Evolutionary conservation across 2,888 invertebrate species (phyloP).

Genomic region (Agrotis ipsilon): DNA sequence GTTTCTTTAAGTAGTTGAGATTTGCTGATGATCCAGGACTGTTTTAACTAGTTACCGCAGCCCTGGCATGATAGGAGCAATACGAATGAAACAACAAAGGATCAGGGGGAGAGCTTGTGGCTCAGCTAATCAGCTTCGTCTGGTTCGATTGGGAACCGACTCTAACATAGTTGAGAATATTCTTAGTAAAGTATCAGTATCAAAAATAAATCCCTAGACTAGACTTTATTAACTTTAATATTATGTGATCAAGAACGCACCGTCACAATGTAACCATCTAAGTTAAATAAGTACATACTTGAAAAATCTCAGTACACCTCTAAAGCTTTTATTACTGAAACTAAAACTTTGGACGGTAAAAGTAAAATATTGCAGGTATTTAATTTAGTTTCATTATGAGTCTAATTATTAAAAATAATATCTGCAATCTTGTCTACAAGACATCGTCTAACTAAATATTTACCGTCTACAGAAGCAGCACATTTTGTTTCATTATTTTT

Average conservation of each 20-base stretch:
- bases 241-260: neutral
- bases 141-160: too few species aligned
- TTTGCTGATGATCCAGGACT: neutral
- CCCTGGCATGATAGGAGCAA: too few species aligned
- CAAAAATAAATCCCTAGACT: neutral
- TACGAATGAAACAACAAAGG: too few species aligned
- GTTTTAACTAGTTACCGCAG: too few species aligned
- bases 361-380: slow-evolving; percentile 16
- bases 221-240: neutral
- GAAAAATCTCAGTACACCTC: slow-evolving; percentile 22
- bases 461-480: slow-evolving; percentile 15
- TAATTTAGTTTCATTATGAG: slow-evolving; percentile 14
- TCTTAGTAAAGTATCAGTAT: neutral
- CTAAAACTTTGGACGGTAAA: slow-evolving; percentile 19
- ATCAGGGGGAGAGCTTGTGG: too few species aligned
- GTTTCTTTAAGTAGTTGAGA: slow-evolving; percentile 12
- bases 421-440: slow-evolving; percentile 18
- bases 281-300: neutral
- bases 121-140: too few species aligned
- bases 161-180: too few species aligned
- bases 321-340: slow-evolving; percentile 12
- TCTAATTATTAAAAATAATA: slow-evolving; percentile 34
- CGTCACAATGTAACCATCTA: neutral
- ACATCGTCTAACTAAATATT: slow-evolving; percentile 21
- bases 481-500: slow-evolving; percentile 8